Conservation (phyloP, 2,113 vertebrate genomes). For the Myxocyprinus asiaticus region DNA sequence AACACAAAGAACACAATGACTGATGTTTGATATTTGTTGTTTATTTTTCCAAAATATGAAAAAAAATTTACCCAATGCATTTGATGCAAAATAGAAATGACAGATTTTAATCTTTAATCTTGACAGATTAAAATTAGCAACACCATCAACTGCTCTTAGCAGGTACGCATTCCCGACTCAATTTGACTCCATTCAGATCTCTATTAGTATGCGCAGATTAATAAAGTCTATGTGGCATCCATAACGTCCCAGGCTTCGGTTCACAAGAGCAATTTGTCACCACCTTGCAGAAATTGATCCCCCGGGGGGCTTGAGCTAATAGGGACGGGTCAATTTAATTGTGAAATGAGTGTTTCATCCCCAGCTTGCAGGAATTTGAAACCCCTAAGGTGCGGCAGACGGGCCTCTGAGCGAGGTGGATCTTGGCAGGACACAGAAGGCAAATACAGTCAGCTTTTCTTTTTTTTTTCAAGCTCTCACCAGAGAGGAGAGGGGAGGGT, state of each 20-base stretch:
- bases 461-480: constrained; percentile 29
- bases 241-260: constrained; percentile 33
- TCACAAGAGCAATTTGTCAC: constrained; percentile 69
- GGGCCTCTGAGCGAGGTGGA: constrained; percentile 34
- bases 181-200: constrained; percentile 18
- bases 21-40: no score
- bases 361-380: constrained; percentile 62
- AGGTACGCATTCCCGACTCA: not conserved
- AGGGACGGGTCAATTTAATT: constrained; percentile 63
- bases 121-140: not conserved
- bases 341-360: constrained; percentile 63
- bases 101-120: no score
- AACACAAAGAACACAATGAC: no score
- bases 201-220: constrained; percentile 23
- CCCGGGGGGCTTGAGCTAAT: constrained; percentile 55
- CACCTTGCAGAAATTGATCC: constrained; percentile 51
- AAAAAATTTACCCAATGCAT: no score
- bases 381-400: constrained; percentile 54
- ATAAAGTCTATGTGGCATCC: constrained; percentile 44
- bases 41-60: no score
- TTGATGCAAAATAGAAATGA: not conserved
- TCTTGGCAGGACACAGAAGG: constrained; percentile 49
- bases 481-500: not conserved
- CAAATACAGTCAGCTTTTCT: constrained; percentile 53
- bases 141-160: constrained; percentile 5